phyloP scores from a whole-genome alignment of 2,888 invertebrate species.

The Schizaphis graminum region DNA sequence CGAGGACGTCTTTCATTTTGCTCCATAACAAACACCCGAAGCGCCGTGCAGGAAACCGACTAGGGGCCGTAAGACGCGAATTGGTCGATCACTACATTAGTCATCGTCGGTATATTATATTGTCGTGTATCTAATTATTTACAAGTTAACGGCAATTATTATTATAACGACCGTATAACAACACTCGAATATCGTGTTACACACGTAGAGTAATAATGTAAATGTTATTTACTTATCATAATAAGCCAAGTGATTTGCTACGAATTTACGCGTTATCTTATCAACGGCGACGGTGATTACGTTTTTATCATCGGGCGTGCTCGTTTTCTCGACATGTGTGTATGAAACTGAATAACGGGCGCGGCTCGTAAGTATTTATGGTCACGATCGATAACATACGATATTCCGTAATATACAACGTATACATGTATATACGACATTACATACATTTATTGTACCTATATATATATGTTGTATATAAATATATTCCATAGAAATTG shows the following conservation, averaged over 20 bases:
- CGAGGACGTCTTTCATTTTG: constrained; percentile 42
- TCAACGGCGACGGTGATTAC: constrained; percentile 23
- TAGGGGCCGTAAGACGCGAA: background rate
- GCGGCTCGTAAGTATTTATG: background rate
- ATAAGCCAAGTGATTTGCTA: background rate
- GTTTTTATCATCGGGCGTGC: constrained; percentile 27
- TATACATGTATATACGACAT: too few relatives aligned
- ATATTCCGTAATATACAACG: background rate
- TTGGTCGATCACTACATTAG: background rate
- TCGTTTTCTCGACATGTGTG: background rate
- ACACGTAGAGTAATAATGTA: background rate
- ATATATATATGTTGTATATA: too few relatives aligned
- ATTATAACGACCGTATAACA: background rate
- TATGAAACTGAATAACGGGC: background rate
- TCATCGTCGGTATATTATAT: too few relatives aligned
- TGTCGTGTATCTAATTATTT: background rate
- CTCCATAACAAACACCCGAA: constrained; percentile 53
- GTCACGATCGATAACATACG: background rate
- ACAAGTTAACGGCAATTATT: background rate
- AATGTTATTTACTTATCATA: background rate
- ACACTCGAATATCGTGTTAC: background rate
- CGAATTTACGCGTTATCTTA: background rate
- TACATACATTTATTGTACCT: too few relatives aligned
- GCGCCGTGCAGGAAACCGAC: background rate
- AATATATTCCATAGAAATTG: too few relatives aligned